These are phyloP conservation scores for Motacilla alba DNA, from an alignment of 2,113 vertebrate genomes.

Conservation along the genomic window DNA sequence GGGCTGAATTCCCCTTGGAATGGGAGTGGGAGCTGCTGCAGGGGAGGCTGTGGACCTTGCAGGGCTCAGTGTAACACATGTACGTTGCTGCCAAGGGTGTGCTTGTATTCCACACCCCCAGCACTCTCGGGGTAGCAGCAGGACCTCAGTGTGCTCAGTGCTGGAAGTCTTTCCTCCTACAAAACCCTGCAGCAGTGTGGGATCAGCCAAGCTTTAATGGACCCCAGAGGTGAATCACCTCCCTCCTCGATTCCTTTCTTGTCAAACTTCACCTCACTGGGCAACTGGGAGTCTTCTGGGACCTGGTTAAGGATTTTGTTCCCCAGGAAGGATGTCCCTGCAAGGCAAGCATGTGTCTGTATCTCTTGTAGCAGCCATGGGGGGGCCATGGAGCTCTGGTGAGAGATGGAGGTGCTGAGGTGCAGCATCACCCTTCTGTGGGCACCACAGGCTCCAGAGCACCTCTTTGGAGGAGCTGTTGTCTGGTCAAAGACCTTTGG, in stretches of 20 bases:
- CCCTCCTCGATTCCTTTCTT: background rate
- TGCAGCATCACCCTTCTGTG: background rate
- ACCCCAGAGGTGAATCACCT: background rate
- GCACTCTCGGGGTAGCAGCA: background rate
- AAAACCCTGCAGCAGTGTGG: background rate
- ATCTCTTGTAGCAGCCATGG: fast-evolving
- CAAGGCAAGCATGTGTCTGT: background rate
- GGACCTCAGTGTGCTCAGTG: fast-evolving
- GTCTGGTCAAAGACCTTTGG: background rate
- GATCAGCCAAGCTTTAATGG: background rate
- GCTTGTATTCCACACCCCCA: background rate
- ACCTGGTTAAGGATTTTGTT: background rate
- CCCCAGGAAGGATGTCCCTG: background rate
- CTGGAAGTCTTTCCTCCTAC: background rate
- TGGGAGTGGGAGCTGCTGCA: background rate
- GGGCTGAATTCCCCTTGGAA: background rate
- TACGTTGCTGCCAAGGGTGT: fast-evolving
- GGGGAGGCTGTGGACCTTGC: background rate
- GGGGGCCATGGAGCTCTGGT: fast-evolving
- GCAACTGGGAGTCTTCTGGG: background rate
- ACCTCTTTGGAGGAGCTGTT: background rate
- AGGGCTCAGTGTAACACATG: fast-evolving
- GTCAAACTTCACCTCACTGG: background rate
- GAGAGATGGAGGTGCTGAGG: background rate
- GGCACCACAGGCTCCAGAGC: background rate